phyloP scores from a whole-genome alignment of 2,113 vertebrate genomes.

The Bos javanicus region DNA sequence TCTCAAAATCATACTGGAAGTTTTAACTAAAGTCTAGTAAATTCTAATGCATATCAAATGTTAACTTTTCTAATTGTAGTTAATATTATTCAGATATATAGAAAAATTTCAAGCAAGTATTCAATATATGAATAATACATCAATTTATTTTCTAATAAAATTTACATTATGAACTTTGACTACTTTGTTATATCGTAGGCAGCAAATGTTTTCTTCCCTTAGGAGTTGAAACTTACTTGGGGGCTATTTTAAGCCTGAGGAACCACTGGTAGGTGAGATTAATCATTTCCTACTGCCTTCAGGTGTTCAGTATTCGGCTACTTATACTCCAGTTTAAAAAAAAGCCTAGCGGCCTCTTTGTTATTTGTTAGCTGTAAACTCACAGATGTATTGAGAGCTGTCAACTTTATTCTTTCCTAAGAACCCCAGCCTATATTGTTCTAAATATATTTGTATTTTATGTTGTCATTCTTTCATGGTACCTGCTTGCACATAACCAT shows the following conservation, averaged over 20 bases:
- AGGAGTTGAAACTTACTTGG: not conserved
- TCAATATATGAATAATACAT: not conserved
- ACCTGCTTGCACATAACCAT: not conserved
- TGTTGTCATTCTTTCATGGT: not conserved
- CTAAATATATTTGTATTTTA: not conserved
- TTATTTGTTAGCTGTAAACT: not conserved
- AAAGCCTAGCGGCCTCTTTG: not conserved
- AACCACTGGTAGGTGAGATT: not conserved
- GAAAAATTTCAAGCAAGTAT: not conserved
- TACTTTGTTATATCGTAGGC: not conserved
- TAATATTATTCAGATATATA: not conserved
- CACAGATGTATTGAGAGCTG: not conserved
- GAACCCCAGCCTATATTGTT: not conserved
- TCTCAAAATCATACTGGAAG: not conserved
- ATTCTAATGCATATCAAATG: not conserved
- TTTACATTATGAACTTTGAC: not conserved
- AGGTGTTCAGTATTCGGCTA: not conserved
- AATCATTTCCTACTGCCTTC: not conserved
- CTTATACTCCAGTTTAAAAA: not conserved
- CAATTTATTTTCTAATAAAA: not conserved
- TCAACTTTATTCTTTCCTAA: not conserved
- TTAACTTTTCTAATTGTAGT: conserved; percentile 9
- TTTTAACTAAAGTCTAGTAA: conserved; percentile 25
- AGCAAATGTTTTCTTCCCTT: not conserved
- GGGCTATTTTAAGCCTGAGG: not conserved